These are phyloP conservation scores for Alcedo quadribrachys DNA, from an alignment of 2,797 vertebrate species.

Conservation along the genomic window DNA sequence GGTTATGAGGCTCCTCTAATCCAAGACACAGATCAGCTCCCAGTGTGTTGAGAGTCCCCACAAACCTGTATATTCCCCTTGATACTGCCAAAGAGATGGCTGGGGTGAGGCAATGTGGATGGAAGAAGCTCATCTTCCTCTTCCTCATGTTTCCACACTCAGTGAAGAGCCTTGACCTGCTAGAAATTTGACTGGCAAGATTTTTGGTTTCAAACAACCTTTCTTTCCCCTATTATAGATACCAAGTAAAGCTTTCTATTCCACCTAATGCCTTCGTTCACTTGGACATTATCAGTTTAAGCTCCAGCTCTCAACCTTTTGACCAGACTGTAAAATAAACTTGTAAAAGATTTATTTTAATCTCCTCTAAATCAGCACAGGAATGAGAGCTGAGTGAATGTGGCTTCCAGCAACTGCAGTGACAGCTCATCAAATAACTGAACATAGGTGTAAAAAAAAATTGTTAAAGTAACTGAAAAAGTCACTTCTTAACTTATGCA, in stretches of 20 bases:
- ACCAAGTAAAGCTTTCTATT: not conserved
- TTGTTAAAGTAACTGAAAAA: too few species aligned
- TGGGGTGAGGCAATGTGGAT: not conserved
- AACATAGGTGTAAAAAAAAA: not conserved
- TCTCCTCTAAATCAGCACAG: not conserved
- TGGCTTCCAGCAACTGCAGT: not conserved
- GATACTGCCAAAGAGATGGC: not conserved
- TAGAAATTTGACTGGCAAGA: not conserved
- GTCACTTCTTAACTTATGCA: not conserved
- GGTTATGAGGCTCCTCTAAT: not conserved
- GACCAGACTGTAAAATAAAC: constrained; percentile 30
- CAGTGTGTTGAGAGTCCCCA: not conserved
- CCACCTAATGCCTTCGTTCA: constrained; percentile 2
- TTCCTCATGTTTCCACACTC: not conserved
- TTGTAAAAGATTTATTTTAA: constrained; percentile 14
- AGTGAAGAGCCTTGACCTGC: not conserved
- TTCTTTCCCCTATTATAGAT: not conserved
- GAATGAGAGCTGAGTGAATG: not conserved
- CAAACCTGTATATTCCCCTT: not conserved
- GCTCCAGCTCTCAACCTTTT: constrained; percentile 33
- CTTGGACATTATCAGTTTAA: constrained; percentile 6
- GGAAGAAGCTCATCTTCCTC: not conserved
- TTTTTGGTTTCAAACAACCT: not conserved
- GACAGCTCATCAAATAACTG: not conserved
- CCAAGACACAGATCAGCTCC: not conserved